Evolutionary conservation across 2,888 invertebrate genomes (phyloP), one percentile per base, ranked within the genome.

Genomic region (Selenia dentaria): DNA sequence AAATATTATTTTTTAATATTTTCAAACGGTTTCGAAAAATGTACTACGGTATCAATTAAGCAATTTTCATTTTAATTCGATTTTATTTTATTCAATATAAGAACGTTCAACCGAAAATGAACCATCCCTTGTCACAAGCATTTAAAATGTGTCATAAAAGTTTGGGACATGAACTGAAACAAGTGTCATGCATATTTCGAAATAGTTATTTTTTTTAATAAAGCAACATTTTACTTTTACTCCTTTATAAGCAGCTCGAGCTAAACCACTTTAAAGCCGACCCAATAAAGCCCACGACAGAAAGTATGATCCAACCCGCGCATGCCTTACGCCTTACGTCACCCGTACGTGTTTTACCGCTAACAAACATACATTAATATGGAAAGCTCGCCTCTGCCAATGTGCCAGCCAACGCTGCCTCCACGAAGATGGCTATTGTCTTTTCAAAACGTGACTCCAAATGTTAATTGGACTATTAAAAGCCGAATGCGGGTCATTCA

Each of bases 331-430:
- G 58, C 69, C 63, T 89, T 85, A 80, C 86, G 85, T 89, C 89
- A 89, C 66, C 75, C 61, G 76, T 82, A 83, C 85, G 85, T 85
- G 85, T 84, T 86, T 84, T 86, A 87, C 86, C 86, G 88, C 90
- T 89, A 89, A 88, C 88, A 89, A 88, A 88, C 85, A 83, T 80
- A 80, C 88, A 90, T 90, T 90, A 90, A 90, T 90, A 90, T 90
- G 90, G 84, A 87, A 79, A 87, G 83, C 87, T 73, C 66, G 80
- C 77, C 76, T 79, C 79, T 70, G 79, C 85, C 85, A 83, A 86
- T 86, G 88, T 86, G 86, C 83, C 83, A 83, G 85, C 80, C 72
- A 80, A 83, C 84, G 79, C 83, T 83, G 88, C 80, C 85, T 82
- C 86, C 82, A 82, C 87, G 79, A 90, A 90, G 89, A 90, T 90